Base-by-base conservation (phyloP, 53 echinoderm and acorn worm species). In the Henricia sp. region DNA sequence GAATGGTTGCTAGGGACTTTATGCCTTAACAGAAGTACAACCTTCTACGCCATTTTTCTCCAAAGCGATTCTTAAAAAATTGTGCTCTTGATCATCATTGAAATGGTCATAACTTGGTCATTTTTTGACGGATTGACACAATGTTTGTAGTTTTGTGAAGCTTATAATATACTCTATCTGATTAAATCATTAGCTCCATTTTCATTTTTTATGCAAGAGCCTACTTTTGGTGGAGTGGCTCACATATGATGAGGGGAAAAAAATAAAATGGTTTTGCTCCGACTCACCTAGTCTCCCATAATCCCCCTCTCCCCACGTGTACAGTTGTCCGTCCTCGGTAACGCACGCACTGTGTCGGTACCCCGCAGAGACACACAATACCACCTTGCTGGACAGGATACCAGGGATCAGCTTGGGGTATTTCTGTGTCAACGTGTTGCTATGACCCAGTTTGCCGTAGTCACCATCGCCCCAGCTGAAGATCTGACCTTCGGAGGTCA, bases 391-490 rank as follows among this genome's bases (percentile, higher is more conserved):
- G 2, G 84, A 85, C 50, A 96, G 74, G 16, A 93, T 67, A 19
- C 94, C 94, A 40, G 87, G 88, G 4, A 94, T 82, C 43, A 94
- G 77, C 84, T 96, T 96, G 63, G 96, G 96, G 57, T 96, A 96
- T 71, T 96, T 96, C 86, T 96, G 96, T 36, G 96, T 96, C n/a
- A 92, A 88, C 1, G 93, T 93, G 83, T 96, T 96, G 41, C 96
- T 90, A 39, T 96, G 96, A 50, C 96, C 96, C 4, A 96, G 84
- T 62, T 96, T 96, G 27, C 96, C 96, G 52, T 96, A 96, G 68
- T 96, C 96, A 24, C 96, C 96, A 55, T 96, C 96, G 24, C 96
- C 96, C 96, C 96, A 96, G 88, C 94, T 94, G 85, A 94, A 96
- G 35, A 96, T 94, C 55, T 96, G 94, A 41, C 96, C 96, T n/a